A percentile compares a stretch with the other conserved stretches of the same genome.
Conservation (phyloP, 2,113 vertebrate genomes). For the Grammomys surdaster region DNA sequence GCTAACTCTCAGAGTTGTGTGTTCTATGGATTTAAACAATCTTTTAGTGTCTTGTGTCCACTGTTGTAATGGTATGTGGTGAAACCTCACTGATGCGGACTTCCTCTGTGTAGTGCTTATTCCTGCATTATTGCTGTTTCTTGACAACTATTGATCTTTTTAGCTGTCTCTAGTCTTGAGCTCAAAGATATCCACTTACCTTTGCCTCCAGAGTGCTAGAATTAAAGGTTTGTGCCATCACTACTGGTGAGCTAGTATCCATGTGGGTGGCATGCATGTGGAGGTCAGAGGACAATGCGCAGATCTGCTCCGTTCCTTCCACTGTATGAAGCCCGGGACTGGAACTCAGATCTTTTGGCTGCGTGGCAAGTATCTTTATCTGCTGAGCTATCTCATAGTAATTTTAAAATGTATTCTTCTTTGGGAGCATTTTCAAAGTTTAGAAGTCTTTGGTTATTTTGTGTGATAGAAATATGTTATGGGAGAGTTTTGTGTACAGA, state of each 20-base stretch:
- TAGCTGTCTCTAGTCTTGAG: background rate
- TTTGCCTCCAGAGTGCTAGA: background rate
- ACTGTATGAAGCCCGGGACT: background rate
- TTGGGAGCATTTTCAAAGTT: constrained; percentile 45
- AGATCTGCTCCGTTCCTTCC: background rate
- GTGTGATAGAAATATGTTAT: background rate
- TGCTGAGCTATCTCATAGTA: background rate
- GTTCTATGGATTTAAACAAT: background rate
- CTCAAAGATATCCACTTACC: background rate
- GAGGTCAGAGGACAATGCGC: background rate
- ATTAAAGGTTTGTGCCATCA: background rate
- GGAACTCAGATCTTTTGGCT: background rate
- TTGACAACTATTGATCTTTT: background rate
- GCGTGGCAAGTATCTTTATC: background rate
- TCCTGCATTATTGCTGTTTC: background rate
- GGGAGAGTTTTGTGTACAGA: background rate
- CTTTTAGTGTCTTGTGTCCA: background rate
- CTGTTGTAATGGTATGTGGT: background rate
- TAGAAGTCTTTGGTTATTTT: constrained; percentile 25
- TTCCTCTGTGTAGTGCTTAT: background rate
- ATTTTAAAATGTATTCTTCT: constrained; percentile 1
- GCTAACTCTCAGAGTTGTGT: background rate
- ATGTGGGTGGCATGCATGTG: too few species aligned
- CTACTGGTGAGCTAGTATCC: background rate
- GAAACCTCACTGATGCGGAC: background rate